Percentiles rank a stretch among this genome's conserved stretches.
phyloP scores from a whole-genome alignment of 35 echinoderm and acorn worm species.

The Hemicentrotus pulcherrimus region DNA sequence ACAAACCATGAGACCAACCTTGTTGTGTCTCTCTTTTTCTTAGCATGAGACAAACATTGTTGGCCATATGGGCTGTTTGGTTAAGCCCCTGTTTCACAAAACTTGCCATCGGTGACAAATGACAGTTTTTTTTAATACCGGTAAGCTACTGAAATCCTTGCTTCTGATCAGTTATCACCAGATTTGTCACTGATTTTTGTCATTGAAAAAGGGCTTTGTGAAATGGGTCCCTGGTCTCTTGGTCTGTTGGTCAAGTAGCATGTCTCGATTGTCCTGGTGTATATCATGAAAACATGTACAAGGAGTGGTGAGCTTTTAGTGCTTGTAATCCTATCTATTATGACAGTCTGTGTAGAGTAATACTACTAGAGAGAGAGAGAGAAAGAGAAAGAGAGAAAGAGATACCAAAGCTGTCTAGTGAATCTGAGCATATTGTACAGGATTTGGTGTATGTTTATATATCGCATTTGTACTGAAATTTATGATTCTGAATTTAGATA shows the following conservation, averaged over 20 bases:
- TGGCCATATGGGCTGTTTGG: too few relatives aligned
- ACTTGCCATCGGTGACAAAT: too few relatives aligned
- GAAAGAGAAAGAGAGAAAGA: neutral
- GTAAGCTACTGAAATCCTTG: too few relatives aligned
- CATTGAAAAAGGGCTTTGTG: too few relatives aligned
- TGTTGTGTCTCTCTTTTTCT: too few relatives aligned
- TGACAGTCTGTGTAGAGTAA: neutral
- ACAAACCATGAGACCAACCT: too few relatives aligned
- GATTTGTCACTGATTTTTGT: too few relatives aligned
- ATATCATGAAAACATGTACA: neutral
- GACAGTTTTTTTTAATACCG: too few relatives aligned
- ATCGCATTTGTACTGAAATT: slow-evolving; percentile 4
- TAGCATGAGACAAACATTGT: too few relatives aligned
- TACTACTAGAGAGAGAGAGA: neutral
- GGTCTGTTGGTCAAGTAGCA: neutral
- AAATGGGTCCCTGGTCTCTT: too few relatives aligned
- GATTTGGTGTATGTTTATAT: neutral
- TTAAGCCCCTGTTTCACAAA: too few relatives aligned
- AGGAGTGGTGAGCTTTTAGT: neutral
- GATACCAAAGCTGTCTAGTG: neutral
- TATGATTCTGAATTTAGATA: neutral
- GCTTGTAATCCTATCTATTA: neutral
- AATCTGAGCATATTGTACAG: neutral
- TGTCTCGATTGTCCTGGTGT: neutral
- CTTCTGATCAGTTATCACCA: too few relatives aligned